Conservation (phyloP, 2,113 vertebrate genomes). For the Indicator maculatus region DNA sequence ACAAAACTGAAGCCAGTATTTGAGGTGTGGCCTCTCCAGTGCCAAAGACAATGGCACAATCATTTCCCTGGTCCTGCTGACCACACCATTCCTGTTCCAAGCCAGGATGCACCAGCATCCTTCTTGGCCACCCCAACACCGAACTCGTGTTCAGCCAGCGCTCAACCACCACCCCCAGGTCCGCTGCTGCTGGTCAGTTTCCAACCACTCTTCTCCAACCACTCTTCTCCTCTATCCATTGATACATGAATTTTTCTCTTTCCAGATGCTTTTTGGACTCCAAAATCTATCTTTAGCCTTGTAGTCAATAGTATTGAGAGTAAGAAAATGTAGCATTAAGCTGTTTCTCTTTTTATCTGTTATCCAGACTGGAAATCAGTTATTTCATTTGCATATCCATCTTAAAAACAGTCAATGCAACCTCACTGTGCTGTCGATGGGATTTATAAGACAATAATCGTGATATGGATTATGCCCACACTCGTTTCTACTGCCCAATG, state of each 20-base stretch:
- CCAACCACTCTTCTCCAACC: too few species aligned
- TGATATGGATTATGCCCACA: background rate
- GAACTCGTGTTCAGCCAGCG: too few species aligned
- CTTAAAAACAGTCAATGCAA: constrained; percentile 3
- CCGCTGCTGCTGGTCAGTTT: too few species aligned
- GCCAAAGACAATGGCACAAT: too few species aligned
- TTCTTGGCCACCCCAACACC: too few species aligned
- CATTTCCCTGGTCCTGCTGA: too few species aligned
- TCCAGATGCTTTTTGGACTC: background rate
- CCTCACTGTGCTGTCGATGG: background rate
- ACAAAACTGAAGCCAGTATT: too few species aligned
- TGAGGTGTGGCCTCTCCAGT: too few species aligned
- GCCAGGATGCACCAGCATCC: too few species aligned
- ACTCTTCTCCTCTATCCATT: too few species aligned
- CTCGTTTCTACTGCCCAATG: background rate
- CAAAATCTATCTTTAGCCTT: background rate
- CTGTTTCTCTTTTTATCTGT: background rate
- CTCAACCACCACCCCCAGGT: too few species aligned
- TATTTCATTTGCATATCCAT: background rate
- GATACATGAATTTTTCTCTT: background rate
- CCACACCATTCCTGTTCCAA: too few species aligned
- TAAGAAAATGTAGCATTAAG: constrained; percentile 23
- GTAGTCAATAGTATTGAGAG: background rate
- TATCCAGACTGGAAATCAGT: background rate
- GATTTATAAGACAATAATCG: background rate